Base-by-base conservation (phyloP, 2,797 vertebrate genomes). In the Sciaenops ocellatus region DNA sequence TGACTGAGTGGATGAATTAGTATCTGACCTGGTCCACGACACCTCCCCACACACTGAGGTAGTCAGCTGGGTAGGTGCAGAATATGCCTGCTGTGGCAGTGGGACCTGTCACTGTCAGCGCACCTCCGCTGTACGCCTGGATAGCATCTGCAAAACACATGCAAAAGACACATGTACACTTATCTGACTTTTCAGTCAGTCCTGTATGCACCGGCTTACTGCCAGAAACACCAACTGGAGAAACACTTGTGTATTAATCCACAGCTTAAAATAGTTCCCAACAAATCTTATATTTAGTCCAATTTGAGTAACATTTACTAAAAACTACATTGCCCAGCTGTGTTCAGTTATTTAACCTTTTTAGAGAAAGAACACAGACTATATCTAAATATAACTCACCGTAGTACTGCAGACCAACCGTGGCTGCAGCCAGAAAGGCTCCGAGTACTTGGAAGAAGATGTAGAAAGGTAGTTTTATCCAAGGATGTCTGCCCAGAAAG, bases 21-120 rank as follows among this genome's bases (percentile, higher is more conserved):
- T 1, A 1, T 69, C 91, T 94, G 90, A 98, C 98, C 97, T 99
- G 97, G 87, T 97, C 93, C 47, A 97, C 4, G 0, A 96, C 63
- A 9, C 95, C 95, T 5, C 93, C 93, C 90, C 93, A 92, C 59
- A 92, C 0, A 67, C 92, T 95, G 52, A 96, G 92, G 80, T 95
- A 95, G 20, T 93, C 92, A 1, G 95, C 94, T 6, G 95, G 95
- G 65, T 95, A 96, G 28, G 95, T 96, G 85, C 86, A 80, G 84
- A 96, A 96, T 42, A 96, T 96, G 0, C 93, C 93, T 0, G 92
- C 95, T 8, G 95, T 96, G 47, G 89, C 94, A 0, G 76, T 92
- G 41, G 92, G 85, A 7, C 95, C 95, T 0, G 80, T 91, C 63
- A 94, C 94, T 0, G 89, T 93, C 67, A 95, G 93, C 12, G 78